A percentile compares a stretch with the other conserved stretches of the same genome.
These are phyloP conservation scores for Babylonia areolata DNA, from an alignment of 1,140 invertebrate species.

Conservation along the genomic window DNA sequence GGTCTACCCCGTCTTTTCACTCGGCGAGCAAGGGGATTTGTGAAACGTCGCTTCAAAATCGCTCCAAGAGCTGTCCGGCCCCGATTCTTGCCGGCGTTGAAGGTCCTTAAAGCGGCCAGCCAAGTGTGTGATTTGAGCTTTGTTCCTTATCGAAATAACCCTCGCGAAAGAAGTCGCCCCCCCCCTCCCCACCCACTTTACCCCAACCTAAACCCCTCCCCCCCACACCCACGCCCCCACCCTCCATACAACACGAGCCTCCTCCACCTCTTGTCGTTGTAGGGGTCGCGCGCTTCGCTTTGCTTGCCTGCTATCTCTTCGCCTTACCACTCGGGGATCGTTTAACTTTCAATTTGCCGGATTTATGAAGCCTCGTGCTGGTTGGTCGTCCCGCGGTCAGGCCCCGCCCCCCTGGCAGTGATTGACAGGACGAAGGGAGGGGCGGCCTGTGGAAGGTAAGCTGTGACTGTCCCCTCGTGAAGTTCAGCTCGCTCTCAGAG, in stretches of 20 bases:
- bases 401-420: neutral
- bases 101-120: conserved; percentile 31
- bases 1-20: neutral
- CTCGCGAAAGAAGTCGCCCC: neutral
- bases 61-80: neutral
- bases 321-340: neutral
- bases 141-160: conserved; percentile 28
- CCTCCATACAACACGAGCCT: neutral
- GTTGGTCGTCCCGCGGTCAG: neutral
- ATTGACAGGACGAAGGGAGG: conserved; percentile 25
- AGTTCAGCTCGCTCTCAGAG: no score
- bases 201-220: neutral
- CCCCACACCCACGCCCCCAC: neutral
- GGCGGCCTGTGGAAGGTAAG: neutral
- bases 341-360: conserved; percentile 35
- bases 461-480: no score
- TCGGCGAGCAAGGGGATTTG: neutral
- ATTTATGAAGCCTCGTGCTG: conserved; percentile 11
- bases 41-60: neutral
- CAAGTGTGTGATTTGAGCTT: conserved; percentile 27
- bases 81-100: neutral
- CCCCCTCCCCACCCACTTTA: neutral
- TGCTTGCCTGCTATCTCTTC: neutral
- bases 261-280: neutral
- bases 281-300: neutral